Base-by-base conservation (phyloP, 2,113 vertebrate genomes). In the Carollia perspicillata region DNA sequence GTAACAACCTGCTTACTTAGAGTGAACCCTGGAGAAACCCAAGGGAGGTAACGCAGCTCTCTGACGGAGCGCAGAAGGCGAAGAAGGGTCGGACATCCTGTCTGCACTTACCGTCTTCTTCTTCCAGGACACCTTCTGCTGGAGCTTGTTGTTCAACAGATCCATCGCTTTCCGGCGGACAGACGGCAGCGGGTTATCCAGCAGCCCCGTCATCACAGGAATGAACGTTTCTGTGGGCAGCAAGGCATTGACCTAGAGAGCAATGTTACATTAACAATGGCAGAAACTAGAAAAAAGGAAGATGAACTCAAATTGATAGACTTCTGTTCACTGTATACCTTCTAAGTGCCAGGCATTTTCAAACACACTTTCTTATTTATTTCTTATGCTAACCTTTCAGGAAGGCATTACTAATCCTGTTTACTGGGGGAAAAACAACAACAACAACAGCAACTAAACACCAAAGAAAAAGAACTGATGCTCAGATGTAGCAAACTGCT, bases 101-200 rank as follows among this genome's bases (percentile, higher is more conserved):
- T 10, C 44, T 33, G 0, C 16, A 84, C 97, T 97, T 86, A 99
- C 99, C 97, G 99, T 99, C 28, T 97, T 97, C 89, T 98, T 98
- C 68, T 98, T 98, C 99, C 99, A 99, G 49, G 68, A 97, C 0
- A 97, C 98, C 22, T 97, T 98, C 47, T 99, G 99, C 95, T 99
- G 99, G 69, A 99, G 98, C 85, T 99, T 99, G 97, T 99, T 99
- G 97, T 99, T 99, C 87, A 99, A 97, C 89, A 99, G 99, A 96
- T 99, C 99, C 99, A 99, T 98, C 0, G 99, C 99, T 96, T 99
- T 99, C 55, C 99, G 99, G 74, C 99, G 98, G 40, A 99, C 99
- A 0, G 99, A 99, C 0, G 99, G 96, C 85, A 99, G 98, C 79
- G 98, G 96, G 40, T 99, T 99, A 2, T 60, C 97, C 98, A 99